phyloP scores from a whole-genome alignment of 1,140 invertebrate genomes.

The Paramacrobiotus metropolitanus region DNA sequence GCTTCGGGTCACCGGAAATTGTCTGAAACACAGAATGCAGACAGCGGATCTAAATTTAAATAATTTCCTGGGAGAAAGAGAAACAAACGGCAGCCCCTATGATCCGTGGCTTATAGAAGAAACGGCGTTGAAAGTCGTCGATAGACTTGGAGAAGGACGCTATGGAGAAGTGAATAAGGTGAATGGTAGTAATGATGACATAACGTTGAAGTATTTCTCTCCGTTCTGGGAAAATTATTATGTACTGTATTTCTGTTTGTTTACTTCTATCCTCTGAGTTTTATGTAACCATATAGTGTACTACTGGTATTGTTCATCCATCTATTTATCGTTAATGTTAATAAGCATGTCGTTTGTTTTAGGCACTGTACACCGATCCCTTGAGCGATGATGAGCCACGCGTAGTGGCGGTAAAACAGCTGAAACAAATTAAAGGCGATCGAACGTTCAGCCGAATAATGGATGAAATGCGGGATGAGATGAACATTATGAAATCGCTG shows the following conservation, averaged over 20 bases:
- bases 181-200: too few relatives aligned
- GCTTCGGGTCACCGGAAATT: not conserved
- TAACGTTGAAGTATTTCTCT: not conserved
- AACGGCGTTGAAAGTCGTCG: slow-evolving; percentile 7
- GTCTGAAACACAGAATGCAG: not conserved
- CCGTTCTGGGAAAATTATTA: not conserved
- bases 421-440: slow-evolving; percentile 24
- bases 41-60: too few relatives aligned
- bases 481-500: slow-evolving; percentile 21
- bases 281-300: too few relatives aligned
- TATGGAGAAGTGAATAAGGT: slow-evolving; percentile 46
- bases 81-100: slow-evolving; percentile 2
- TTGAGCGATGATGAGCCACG: slow-evolving; percentile 22
- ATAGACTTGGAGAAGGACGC: slow-evolving; percentile 28
- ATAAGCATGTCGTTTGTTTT: too few relatives aligned
- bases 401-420: slow-evolving; percentile 44
- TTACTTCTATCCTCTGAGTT: too few relatives aligned
- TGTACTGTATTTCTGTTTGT: not conserved
- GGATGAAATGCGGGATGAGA: slow-evolving; percentile 2
- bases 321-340: too few relatives aligned
- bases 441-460: not conserved
- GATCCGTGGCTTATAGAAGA: slow-evolving; percentile 9
- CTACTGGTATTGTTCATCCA: too few relatives aligned
- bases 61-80: too few relatives aligned
- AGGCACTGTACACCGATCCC: slow-evolving; percentile 25